Base-by-base conservation (phyloP, 2,113 vertebrate genomes). In the Hypomesus transpacificus region DNA sequence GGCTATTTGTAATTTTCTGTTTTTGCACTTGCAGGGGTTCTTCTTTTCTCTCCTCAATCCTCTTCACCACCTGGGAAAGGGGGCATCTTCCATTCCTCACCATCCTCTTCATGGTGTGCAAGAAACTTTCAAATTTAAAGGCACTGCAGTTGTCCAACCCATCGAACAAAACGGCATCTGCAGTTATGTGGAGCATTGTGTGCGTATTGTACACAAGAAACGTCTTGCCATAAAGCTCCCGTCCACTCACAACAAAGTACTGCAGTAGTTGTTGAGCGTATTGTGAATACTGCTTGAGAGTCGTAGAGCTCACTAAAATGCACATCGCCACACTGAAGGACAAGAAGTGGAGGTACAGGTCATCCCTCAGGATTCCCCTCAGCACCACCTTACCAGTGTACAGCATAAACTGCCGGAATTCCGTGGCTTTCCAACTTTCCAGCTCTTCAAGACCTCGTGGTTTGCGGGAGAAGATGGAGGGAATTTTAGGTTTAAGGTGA, bases 121-220 rank as follows among this genome's bases (percentile, higher is more conserved):
- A 51, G 17, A 22, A 5, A 34, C 50, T 46, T 59, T 75, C 31
- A 21, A 66, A 75, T 26, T n/a, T 53, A 59, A 75, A 70, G 20
- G 67, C 39, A 6, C 67, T 70, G 50, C 60, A 75, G 20, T 65
- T 70, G 61, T 70, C 70, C 46, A 77, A 54, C 3, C 70, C 57
- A 8, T 26, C 51, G 53, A 68, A 69, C 11, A 22, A 34, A 2
- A 46, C 50, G 16, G 31, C 65, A 50, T 72, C 57, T 26, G 34
- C 58, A 20, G 69, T 65, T 66, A 26, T 73, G 58, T 77, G 75
- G 18, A 77, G 59, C 70, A 73, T 62, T 17, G 58, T 26, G 34
- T 67, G 69, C 7, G 24, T 13, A 34, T 63, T 72, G 62, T 77
- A 72, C 9, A 77, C 66, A 4, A 70, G 20, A 22, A 70, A 70